phyloP scores from a whole-genome alignment of 2,113 vertebrate species.

The Tenrec ecaudatus region DNA sequence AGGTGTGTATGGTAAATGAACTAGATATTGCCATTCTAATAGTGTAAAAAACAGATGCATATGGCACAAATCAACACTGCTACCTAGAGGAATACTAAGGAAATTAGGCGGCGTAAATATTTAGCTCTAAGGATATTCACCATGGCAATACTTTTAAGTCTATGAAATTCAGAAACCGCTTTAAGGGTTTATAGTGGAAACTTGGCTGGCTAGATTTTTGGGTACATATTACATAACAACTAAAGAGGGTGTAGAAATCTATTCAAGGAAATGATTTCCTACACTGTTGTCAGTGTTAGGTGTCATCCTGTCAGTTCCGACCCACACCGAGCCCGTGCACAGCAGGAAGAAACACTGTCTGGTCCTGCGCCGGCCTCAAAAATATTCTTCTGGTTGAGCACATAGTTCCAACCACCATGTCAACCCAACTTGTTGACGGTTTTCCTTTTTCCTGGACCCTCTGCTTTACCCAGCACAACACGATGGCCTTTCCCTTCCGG shows the following conservation, averaged over 20 bases:
- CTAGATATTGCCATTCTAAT: neutral
- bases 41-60: neutral
- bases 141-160: conserved; percentile 25
- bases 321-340: no score
- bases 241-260: conserved; percentile 52
- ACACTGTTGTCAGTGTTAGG: neutral
- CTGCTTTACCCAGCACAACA: no score
- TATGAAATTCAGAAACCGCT: conserved; percentile 39
- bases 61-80: neutral
- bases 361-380: no score
- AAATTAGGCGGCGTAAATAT: conserved; percentile 18
- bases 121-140: neutral
- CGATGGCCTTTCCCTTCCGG: no score
- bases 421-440: no score
- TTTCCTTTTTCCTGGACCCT: no score
- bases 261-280: neutral
- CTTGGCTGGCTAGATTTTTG: conserved; percentile 1
- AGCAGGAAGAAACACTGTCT: no score
- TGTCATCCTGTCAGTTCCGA: no score
- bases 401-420: no score
- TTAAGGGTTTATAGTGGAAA: neutral
- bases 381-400: no score
- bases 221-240: neutral
- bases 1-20: conserved; percentile 12
- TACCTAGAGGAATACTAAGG: conserved; percentile 7